Base-by-base conservation (phyloP, 2,113 vertebrate species). In the Clarias batrachus region DNA sequence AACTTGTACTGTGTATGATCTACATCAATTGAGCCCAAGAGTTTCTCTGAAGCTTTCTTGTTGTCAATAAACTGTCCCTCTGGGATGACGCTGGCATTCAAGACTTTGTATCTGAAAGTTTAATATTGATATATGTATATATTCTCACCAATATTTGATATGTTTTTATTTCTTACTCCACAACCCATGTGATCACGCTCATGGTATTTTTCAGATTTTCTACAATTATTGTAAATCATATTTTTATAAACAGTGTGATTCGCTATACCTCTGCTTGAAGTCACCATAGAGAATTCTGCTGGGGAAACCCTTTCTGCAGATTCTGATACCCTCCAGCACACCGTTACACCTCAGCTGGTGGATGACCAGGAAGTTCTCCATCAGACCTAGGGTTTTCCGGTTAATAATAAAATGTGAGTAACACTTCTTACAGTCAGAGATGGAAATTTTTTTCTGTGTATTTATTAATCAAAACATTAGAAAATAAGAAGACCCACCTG, bases 291-390 rank as follows among this genome's bases (percentile, higher is more conserved):
- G 93, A 90, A 97, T 96, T 87, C 96, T 96, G 93, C 96, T 98
- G 88, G 97, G 97, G 89, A 98, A 98, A 0, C 97, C 97, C 86
- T 98, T 98, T 87, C 96, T 96, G 92, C 96, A 97, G 83, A 97
- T 97, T 62, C 96, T 93, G 90, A 98, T 97, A 48, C 96, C 96
- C 90, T 98, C 96, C 1, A 97, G 93, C 56, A 97, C 96, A 86
- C 96, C 96, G 0, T 97, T 97, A 90, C 96, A 97, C 60, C 96
- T 88, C 96, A 96, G 92, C 96, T 98, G 89, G 97, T 98, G 96
- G 93, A 98, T 95, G 88, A 97, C 96, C 93, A 97, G 84, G 87
- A 93, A 93, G 92, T 97, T 97, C 87, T 97, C 95, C 97, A 97
- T 98, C 60, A 93, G 92, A 81, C 96, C 96, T 96, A 81, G 4